phyloP scores from a whole-genome alignment of 2,797 vertebrate genomes.

The Eupleurogrammus muticus region DNA sequence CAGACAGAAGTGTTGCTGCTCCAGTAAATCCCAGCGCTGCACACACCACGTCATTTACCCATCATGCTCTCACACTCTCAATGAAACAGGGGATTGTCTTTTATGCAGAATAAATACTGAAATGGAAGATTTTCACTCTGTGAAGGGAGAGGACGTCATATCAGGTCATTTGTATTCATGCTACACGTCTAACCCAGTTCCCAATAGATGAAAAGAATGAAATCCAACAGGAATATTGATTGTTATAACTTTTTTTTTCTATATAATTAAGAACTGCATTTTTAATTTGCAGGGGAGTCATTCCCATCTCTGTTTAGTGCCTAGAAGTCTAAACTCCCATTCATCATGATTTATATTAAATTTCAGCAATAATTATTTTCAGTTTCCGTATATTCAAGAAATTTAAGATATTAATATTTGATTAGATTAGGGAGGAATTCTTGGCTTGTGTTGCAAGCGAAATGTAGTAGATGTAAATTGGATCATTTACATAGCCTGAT shows the following conservation, averaged over 20 bases:
- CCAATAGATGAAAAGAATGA: slow-evolving; percentile 41
- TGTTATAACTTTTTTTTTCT: slow-evolving; percentile 25
- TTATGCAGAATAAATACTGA: background rate
- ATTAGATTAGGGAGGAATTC: background rate
- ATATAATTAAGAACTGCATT: slow-evolving; percentile 44
- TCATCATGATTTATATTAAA: slow-evolving; percentile 8
- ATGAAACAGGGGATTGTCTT: slow-evolving; percentile 16
- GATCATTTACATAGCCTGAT: slow-evolving; percentile 8
- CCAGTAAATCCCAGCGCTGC: background rate
- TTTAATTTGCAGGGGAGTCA: background rate
- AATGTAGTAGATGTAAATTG: background rate
- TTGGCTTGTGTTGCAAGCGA: background rate
- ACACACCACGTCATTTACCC: slow-evolving; percentile 28
- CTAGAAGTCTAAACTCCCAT: slow-evolving; percentile 17
- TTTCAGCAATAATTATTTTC: slow-evolving; percentile 1
- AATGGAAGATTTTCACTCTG: background rate
- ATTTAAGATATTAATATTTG: background rate
- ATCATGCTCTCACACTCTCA: slow-evolving; percentile 20
- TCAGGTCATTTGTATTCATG: slow-evolving; percentile 43
- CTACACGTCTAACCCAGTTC: slow-evolving; percentile 33
- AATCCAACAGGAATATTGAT: slow-evolving; percentile 37
- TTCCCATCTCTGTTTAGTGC: slow-evolving; percentile 32
- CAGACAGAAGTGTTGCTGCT: background rate
- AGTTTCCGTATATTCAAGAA: slow-evolving; percentile 1
- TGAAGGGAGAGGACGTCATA: background rate